These are phyloP conservation scores for Elgonia sp. DNA, from an alignment of 2,888 invertebrate species.

Conservation along the genomic window DNA sequence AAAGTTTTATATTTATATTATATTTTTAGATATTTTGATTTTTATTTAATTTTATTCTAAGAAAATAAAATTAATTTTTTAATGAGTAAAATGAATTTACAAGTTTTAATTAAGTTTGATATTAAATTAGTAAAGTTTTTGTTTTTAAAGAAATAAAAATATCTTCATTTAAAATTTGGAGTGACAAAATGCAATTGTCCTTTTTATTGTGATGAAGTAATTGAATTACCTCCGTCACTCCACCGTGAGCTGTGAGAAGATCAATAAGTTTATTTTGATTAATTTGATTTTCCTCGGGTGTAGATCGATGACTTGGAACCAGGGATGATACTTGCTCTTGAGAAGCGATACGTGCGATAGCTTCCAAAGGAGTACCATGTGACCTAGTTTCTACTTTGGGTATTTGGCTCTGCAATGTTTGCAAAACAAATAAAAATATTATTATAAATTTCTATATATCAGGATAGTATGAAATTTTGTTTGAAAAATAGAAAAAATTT, in stretches of 20 bases:
- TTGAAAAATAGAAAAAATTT: background rate
- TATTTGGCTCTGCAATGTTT: conserved; percentile 54
- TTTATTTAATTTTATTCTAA: no score
- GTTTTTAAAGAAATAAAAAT: no score
- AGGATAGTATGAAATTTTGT: background rate
- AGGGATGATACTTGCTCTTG: conserved; percentile 82
- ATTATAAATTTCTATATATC: background rate
- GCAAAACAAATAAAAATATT: conserved; percentile 11
- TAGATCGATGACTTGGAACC: conserved; percentile 83
- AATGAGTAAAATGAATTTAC: no score
- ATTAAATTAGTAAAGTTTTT: no score
- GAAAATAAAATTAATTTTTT: no score
- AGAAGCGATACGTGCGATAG: conserved; percentile 79
- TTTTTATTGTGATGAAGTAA: background rate
- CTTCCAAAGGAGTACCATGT: conserved; percentile 79
- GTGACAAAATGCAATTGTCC: no score
- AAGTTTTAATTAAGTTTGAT: no score
- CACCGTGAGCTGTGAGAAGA: conserved; percentile 87
- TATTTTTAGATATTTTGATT: no score
- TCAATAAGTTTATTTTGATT: conserved; percentile 88
- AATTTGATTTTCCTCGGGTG: conserved; percentile 85
- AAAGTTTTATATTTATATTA: no score
- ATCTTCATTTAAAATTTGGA: no score
- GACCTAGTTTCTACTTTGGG: conserved; percentile 79
- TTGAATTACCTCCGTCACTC: conserved; percentile 85